Conservation (phyloP, 2,113 vertebrate species). For the Manacus vitellinus region DNA sequence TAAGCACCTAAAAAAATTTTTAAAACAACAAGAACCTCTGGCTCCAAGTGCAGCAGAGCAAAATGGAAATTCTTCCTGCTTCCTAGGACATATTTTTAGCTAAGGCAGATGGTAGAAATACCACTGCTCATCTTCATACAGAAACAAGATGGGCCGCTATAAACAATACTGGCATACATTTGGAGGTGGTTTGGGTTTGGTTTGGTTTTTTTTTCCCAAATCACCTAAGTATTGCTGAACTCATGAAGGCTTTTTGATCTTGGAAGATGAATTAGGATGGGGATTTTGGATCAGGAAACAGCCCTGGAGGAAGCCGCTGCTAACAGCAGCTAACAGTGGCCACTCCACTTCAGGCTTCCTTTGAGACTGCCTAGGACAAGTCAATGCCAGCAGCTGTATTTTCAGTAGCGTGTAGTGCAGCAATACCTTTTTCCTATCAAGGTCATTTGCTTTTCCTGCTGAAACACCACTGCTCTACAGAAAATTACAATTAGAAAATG, state of each 20-base stretch:
- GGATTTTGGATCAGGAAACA: conserved; percentile 43
- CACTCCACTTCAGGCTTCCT: conserved; percentile 4
- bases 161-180: background rate
- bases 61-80: background rate
- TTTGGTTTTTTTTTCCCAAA: background rate
- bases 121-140: background rate
- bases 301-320: conserved; percentile 6
- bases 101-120: background rate
- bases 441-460: background rate
- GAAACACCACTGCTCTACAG: background rate
- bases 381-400: background rate
- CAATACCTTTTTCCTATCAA: background rate
- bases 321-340: background rate
- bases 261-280: background rate
- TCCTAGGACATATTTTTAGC: background rate
- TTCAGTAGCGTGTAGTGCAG: background rate
- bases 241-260: background rate
- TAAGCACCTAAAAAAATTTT: background rate
- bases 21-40: background rate
- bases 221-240: background rate
- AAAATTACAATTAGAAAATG: background rate
- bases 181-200: background rate
- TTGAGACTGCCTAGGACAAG: conserved; percentile 5
- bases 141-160: background rate
- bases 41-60: background rate